phyloP scores from a whole-genome alignment of 2,888 invertebrate species.

The Coecobrya sp. region DNA sequence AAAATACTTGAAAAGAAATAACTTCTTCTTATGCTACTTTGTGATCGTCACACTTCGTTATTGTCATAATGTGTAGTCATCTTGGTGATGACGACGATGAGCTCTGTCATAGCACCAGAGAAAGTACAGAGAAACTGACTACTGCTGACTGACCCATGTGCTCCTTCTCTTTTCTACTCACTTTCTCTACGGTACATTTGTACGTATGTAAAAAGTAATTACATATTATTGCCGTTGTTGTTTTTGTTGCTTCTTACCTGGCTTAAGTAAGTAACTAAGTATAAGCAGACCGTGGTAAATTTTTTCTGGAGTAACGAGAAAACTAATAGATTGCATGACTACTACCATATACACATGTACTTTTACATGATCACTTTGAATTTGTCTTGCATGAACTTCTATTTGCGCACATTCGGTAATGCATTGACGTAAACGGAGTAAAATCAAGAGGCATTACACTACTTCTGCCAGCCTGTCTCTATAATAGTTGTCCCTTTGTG shows the following conservation, averaged over 20 bases:
- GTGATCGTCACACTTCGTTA: constrained; percentile 43
- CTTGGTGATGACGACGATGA: constrained; percentile 31
- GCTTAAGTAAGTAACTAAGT: background rate
- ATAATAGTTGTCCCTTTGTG: background rate
- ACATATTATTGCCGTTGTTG: constrained; percentile 33
- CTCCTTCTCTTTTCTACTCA: background rate
- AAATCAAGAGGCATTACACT: background rate
- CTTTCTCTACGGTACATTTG: background rate
- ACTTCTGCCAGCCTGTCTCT: too few species aligned
- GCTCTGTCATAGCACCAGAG: constrained; percentile 3
- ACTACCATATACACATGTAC: too few species aligned
- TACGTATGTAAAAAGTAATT: constrained; percentile 34
- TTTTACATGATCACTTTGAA: background rate
- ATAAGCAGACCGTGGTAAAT: too few species aligned
- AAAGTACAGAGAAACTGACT: background rate
- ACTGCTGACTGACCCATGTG: background rate
- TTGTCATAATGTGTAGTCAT: constrained; percentile 44
- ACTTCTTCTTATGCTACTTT: background rate
- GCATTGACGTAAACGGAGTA: constrained; percentile 31
- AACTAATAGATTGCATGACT: background rate
- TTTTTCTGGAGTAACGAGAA: background rate
- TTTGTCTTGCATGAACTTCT: background rate
- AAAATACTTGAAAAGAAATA: constrained; percentile 46
- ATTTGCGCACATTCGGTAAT: background rate
- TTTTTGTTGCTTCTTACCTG: background rate